phyloP scores from a whole-genome alignment of 35 echinoderm and acorn worm genomes.

The Nesometra sesokonis region DNA sequence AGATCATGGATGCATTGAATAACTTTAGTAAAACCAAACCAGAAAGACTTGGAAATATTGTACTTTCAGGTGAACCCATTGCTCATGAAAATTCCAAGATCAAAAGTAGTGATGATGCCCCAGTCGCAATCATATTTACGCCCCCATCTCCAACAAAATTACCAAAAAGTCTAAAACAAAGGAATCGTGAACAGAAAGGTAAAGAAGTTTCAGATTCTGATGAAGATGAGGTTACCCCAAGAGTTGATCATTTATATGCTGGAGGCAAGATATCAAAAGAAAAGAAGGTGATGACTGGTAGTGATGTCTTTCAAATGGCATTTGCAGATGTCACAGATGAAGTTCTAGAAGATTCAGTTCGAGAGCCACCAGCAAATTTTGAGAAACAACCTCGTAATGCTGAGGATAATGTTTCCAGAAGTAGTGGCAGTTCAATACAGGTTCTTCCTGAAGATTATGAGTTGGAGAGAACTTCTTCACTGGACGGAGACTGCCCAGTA shows the following conservation, averaged over 20 bases:
- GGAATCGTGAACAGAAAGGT: not conserved
- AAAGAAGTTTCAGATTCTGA: not conserved
- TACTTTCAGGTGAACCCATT: not conserved
- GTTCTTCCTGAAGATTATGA: slow-evolving; percentile 36
- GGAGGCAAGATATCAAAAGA: not conserved
- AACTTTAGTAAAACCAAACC: not conserved
- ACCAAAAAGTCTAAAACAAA: not conserved
- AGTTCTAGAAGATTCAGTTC: not conserved
- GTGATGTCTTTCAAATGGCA: not conserved
- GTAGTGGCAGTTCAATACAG: slow-evolving; percentile 82
- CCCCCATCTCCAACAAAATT: not conserved
- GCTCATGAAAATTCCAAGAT: too few species aligned
- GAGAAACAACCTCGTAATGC: not conserved
- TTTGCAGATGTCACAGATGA: not conserved
- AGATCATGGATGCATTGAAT: not conserved
- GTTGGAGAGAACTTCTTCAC: not conserved
- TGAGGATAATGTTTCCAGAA: slow-evolving; percentile 51
- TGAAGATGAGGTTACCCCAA: not conserved
- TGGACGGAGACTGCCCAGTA: not conserved
- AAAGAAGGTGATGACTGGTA: not conserved
- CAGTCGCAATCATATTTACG: not conserved
- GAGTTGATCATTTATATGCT: not conserved
- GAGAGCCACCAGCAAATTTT: too few species aligned
- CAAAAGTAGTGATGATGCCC: not conserved
- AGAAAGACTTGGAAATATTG: not conserved